phyloP scores from a whole-genome alignment of 1,140 invertebrate species.

The Musca vetustissima region DNA sequence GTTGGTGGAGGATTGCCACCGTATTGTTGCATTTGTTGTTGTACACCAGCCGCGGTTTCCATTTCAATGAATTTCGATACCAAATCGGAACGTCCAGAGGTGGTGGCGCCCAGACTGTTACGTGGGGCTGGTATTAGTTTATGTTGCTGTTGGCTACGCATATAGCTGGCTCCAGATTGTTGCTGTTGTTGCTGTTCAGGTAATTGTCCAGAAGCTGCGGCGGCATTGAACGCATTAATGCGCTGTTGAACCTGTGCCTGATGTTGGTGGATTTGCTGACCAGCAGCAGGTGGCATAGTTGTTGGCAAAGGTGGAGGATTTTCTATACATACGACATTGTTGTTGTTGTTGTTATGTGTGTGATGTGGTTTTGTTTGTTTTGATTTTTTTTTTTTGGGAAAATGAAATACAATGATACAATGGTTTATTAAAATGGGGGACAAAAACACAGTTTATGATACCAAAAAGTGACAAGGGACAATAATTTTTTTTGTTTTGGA shows the following conservation, averaged over 20 bases:
- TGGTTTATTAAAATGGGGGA: neutral
- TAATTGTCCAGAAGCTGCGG: constrained; percentile 33
- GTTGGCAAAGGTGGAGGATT: constrained; percentile 55
- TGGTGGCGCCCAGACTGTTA: constrained; percentile 30
- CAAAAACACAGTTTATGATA: constrained; percentile 7
- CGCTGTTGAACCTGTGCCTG: constrained; percentile 50
- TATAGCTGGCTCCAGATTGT: constrained; percentile 1
- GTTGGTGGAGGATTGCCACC: neutral
- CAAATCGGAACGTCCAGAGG: constrained; percentile 38
- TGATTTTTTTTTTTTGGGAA: neutral
- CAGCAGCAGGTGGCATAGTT: constrained; percentile 50
- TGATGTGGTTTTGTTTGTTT: neutral
- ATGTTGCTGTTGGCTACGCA: constrained; percentile 26
- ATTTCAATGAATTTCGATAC: constrained; percentile 50
- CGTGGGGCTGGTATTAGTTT: constrained; percentile 31
- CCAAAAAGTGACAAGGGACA: neutral
- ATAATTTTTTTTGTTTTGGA: neutral
- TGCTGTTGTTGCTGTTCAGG: constrained; percentile 27
- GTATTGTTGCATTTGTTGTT: constrained; percentile 1
- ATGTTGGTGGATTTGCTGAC: constrained; percentile 34
- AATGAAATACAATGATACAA: constrained; percentile 6
- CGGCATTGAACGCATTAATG: constrained; percentile 50
- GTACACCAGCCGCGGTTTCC: constrained; percentile 30
- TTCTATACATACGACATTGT: constrained; percentile 37
- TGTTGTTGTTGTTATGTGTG: neutral